A percentile compares a stretch with the other conserved stretches of the same genome.
phyloP scores from a whole-genome alignment of 2,113 vertebrate species.

The Manacus vitellinus region DNA sequence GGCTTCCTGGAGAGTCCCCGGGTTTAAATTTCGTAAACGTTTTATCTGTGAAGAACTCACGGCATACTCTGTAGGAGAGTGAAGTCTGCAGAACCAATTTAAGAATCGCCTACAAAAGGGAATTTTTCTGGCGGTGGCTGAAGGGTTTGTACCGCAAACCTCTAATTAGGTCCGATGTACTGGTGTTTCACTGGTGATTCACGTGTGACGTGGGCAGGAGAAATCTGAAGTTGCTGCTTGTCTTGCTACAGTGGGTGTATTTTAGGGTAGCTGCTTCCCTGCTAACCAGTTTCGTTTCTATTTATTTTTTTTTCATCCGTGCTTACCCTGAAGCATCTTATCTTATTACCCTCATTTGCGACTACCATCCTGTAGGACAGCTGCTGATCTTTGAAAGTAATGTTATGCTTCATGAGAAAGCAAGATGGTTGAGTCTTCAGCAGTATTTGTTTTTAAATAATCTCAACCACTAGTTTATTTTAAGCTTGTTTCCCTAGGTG shows the following conservation, averaged over 20 bases:
- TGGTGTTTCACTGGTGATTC: background rate
- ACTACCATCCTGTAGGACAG: background rate
- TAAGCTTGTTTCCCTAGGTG: background rate
- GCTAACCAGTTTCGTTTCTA: background rate
- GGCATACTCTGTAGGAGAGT: no score
- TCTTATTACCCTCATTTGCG: background rate
- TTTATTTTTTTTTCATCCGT: background rate
- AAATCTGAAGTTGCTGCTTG: background rate
- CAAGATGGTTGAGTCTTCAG: background rate
- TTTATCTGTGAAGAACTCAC: background rate
- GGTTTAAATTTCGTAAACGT: fast-evolving
- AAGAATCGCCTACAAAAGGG: fast-evolving
- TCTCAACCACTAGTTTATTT: background rate
- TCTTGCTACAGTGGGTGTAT: background rate
- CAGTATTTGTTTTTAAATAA: background rate
- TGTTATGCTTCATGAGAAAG: background rate
- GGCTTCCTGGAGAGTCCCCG: background rate
- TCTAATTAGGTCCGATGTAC: fast-evolving
- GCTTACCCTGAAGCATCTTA: background rate
- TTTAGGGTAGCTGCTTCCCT: background rate
- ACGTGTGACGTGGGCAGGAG: fast-evolving
- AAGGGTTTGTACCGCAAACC: background rate
- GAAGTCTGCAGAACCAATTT: no score
- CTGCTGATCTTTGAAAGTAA: background rate
- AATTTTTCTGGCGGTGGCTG: background rate